Base-by-base conservation (phyloP, 2,797 vertebrate species). In the Euphonia xanthogaster region DNA sequence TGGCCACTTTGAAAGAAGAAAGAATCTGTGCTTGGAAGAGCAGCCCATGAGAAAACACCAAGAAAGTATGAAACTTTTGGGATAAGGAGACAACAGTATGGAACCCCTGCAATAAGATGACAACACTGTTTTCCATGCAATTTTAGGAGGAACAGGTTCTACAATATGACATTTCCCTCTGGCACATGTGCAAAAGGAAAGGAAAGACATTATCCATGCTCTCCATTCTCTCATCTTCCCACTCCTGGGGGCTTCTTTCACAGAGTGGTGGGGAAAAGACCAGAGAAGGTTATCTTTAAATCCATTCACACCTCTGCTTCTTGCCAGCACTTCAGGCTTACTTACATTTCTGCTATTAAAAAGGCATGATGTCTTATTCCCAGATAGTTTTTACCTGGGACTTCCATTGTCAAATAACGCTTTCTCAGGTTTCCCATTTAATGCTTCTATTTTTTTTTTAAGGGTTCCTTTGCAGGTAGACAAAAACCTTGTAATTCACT, bases 401-500 rank as follows among this genome's bases (percentile, higher is more conserved):
- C 40, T 42, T 42, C 40, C 40, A 42, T 42, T 8, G 4, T 42
- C 40, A 18, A 42, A 42, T 42, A 16, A 16, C 19, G 40, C 40
- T 19, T 42, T 9, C 44, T 30, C 31, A 15, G 17, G 63, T 68
- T 86, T 55, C 20, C 10, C 8, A 42, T 53, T 24, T 66, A 65
- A 65, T 25, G 12, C 0, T 4, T 24, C 22, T 37, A 60, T 48
- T 37, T 58, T 48, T 37, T 58, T 28, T 20, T 60, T n/a, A 9
- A 45, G 48, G 9, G 1, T 14, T 12, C 13, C 20, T 67, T 71
- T 88, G 51, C 42, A 45, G 10, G 42, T 14, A 72, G 33, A 33
- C 18, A 40, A 58, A 51, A 0, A 0, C 47, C 33, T 33, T 81
- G 30, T 25, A 20, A 57, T 47, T 40, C 33, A 27, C 0, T 9